These are phyloP conservation scores for Megaceryle alcyon DNA, from an alignment of 2,797 vertebrate species.

Conservation along the genomic window DNA sequence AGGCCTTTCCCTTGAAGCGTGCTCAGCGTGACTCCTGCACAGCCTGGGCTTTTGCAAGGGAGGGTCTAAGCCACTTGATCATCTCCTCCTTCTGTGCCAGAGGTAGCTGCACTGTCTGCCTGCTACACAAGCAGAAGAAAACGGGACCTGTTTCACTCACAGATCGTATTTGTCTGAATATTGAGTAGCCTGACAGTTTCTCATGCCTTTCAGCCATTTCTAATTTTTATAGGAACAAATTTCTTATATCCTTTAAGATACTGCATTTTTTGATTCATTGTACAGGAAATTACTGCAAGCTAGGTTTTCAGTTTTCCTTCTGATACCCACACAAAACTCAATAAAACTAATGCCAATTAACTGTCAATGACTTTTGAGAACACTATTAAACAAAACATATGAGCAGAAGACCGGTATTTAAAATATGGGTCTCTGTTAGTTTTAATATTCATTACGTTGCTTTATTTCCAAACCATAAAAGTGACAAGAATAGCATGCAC, in stretches of 20 bases:
- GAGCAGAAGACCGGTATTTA: constrained; percentile 6
- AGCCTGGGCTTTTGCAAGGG: background rate
- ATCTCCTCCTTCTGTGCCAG: background rate
- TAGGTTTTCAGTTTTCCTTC: background rate
- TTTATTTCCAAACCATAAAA: constrained; percentile 10
- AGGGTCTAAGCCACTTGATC: background rate
- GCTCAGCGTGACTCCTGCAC: background rate
- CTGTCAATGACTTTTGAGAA: constrained; percentile 14
- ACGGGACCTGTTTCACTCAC: background rate
- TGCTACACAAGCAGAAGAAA: background rate
- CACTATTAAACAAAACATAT: constrained; percentile 17
- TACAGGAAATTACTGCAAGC: background rate
- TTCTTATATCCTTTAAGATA: background rate
- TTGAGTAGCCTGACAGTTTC: background rate
- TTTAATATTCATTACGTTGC: background rate
- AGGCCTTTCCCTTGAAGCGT: background rate
- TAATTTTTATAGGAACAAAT: background rate
- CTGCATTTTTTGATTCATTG: background rate
- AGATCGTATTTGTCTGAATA: background rate
- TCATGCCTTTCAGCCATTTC: background rate
- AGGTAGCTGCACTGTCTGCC: background rate
- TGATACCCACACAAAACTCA: background rate
- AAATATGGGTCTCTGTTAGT: background rate
- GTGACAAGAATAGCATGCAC: background rate
- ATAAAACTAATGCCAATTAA: constrained; percentile 27